A percentile compares a stretch with the other conserved stretches of the same genome.
Conservation (phyloP, 2,113 vertebrate species). For the Chrysemys picta region DNA sequence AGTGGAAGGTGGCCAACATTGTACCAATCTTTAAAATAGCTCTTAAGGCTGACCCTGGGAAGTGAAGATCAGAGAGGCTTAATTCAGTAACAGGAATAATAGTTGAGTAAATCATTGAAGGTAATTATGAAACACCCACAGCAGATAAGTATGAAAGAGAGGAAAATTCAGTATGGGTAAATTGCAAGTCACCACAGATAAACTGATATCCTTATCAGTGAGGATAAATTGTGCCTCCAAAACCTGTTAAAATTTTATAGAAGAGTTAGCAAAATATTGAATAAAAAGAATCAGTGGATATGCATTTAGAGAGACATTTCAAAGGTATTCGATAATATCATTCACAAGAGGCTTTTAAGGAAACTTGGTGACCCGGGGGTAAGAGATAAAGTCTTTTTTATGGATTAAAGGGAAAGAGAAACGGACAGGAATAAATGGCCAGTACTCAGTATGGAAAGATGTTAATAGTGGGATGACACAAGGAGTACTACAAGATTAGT, state of each 20-base stretch:
- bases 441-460: neutral
- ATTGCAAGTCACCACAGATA: conserved; percentile 52
- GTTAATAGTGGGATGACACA: neutral
- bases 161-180: conserved; percentile 12
- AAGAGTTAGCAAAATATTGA: conserved; percentile 63
- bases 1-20: conserved; percentile 35
- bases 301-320: conserved; percentile 24
- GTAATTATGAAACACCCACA: conserved; percentile 23
- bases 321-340: conserved; percentile 6
- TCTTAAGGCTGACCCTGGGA: conserved; percentile 36
- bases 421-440: conserved; percentile 17
- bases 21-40: conserved; percentile 42
- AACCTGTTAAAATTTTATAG: conserved; percentile 35
- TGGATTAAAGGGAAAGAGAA: conserved; percentile 9
- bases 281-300: conserved; percentile 21
- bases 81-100: conserved; percentile 2
- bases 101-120: neutral
- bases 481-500: neutral
- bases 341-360: conserved; percentile 56
- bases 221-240: conserved; percentile 49
- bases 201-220: conserved; percentile 33
- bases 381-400: conserved; percentile 31
- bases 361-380: conserved; percentile 10
- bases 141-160: neutral
- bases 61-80: conserved; percentile 11